Conservation (phyloP, 1,140 invertebrate genomes). For the Nasonia longicornis region DNA sequence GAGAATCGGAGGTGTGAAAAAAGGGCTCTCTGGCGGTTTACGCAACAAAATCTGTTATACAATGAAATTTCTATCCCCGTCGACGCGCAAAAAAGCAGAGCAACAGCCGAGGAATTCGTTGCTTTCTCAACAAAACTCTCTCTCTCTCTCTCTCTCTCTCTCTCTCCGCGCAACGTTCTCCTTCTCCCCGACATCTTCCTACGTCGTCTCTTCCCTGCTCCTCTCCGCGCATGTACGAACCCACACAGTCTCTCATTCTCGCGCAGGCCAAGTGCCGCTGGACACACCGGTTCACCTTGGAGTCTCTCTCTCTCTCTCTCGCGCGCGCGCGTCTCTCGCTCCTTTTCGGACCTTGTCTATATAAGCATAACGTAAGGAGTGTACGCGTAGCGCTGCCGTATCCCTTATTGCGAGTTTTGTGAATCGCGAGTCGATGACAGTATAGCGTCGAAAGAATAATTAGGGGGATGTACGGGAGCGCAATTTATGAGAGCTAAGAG, state of each 20-base stretch:
- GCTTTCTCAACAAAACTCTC: constrained; percentile 28
- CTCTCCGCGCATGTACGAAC: neutral
- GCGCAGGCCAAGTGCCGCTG: constrained; percentile 49
- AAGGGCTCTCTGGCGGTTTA: too few relatives aligned
- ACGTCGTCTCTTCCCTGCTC: constrained; percentile 42
- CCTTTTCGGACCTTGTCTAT: constrained; percentile 10
- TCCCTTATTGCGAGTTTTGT: neutral
- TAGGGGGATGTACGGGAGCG: too few relatives aligned
- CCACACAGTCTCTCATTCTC: neutral
- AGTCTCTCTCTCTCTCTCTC: constrained; percentile 52
- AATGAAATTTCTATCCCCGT: neutral
- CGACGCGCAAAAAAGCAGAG: neutral
- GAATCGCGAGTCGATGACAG: neutral
- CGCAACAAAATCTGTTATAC: neutral
- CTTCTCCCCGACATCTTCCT: constrained; percentile 25
- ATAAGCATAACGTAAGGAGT: neutral
- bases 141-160: neutral
- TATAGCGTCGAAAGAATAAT: too few relatives aligned
- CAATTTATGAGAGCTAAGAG: too few relatives aligned
- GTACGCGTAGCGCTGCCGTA: too few relatives aligned
- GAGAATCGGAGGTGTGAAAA: neutral
- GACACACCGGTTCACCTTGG: constrained; percentile 64
- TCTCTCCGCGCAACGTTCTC: constrained; percentile 27
- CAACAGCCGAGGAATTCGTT: neutral
- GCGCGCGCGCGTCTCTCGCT: neutral